Conservation (phyloP, 2,888 invertebrate genomes). For the Diplazon laetatorius region DNA sequence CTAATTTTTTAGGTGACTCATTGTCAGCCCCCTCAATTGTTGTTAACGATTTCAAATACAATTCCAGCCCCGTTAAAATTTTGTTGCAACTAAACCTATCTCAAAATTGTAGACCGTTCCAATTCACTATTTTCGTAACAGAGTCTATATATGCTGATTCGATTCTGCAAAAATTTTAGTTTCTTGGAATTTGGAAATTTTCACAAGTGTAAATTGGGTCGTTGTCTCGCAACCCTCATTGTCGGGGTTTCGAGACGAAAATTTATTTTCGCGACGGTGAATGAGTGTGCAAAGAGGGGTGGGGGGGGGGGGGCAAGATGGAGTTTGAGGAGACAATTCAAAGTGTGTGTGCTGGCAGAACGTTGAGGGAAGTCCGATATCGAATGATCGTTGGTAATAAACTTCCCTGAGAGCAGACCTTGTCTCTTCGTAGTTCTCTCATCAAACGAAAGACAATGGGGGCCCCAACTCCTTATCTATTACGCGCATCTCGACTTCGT, state of each 20-base stretch:
- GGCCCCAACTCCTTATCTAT: constrained; percentile 58
- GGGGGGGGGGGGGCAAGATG: not conserved
- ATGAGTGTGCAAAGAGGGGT: not conserved
- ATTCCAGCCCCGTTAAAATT: no score
- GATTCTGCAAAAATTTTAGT: not conserved
- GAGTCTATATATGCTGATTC: not conserved
- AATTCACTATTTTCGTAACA: no score
- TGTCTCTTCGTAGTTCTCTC: constrained; percentile 60
- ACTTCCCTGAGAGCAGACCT: constrained; percentile 65
- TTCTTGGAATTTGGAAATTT: constrained; percentile 4
- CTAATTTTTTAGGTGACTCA: no score
- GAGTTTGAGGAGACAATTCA: not conserved
- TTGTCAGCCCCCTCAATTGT: no score
- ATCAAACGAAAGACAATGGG: constrained; percentile 62
- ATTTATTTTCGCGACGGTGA: constrained; percentile 46
- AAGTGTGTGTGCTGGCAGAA: no score
- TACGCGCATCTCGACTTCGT: constrained; percentile 63
- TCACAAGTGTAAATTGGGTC: constrained; percentile 9
- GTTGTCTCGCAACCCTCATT: constrained; percentile 33
- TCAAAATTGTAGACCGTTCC: no score
- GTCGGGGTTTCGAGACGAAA: constrained; percentile 33
- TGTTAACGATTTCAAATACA: no score
- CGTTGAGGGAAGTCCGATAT: constrained; percentile 48
- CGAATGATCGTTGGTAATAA: constrained; percentile 64
- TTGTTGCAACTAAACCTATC: no score